Evolutionary conservation across 2,797 vertebrate genomes (phyloP).

Genomic region (Crotalus adamanteus): DNA sequence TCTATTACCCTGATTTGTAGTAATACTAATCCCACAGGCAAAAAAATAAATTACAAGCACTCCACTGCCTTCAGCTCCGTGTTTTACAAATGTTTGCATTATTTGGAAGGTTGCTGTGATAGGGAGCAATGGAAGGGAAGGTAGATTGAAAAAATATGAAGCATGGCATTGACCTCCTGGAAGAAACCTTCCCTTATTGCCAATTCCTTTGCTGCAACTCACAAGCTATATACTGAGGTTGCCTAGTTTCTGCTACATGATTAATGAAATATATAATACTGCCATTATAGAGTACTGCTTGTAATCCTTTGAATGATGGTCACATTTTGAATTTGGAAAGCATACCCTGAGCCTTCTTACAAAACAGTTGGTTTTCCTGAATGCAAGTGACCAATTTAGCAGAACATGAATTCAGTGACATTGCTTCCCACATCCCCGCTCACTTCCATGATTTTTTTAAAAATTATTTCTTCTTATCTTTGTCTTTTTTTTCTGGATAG

Average conservation of each 20-base stretch:
- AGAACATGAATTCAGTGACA: neutral
- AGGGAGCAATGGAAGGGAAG: neutral
- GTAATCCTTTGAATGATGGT: neutral
- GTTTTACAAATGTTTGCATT: neutral
- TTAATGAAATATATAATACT: neutral
- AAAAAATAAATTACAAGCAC: neutral
- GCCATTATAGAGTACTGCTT: neutral
- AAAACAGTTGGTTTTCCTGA: neutral
- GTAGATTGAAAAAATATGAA: neutral
- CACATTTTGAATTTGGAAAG: neutral
- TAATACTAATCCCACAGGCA: neutral
- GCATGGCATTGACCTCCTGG: neutral
- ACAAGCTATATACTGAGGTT: neutral
- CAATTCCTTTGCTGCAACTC: neutral
- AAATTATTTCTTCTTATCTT: neutral
- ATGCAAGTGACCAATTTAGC: neutral
- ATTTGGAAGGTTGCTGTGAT: neutral
- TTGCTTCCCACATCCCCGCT: neutral
- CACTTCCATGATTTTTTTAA: neutral
- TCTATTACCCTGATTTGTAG: neutral
- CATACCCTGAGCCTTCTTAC: neutral
- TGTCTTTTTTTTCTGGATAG: neutral
- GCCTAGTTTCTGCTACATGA: neutral
- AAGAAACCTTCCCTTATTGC: neutral
- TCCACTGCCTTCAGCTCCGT: neutral